Conservation (phyloP, 2,797 vertebrate genomes). For the Otolemur crassicaudatus region DNA sequence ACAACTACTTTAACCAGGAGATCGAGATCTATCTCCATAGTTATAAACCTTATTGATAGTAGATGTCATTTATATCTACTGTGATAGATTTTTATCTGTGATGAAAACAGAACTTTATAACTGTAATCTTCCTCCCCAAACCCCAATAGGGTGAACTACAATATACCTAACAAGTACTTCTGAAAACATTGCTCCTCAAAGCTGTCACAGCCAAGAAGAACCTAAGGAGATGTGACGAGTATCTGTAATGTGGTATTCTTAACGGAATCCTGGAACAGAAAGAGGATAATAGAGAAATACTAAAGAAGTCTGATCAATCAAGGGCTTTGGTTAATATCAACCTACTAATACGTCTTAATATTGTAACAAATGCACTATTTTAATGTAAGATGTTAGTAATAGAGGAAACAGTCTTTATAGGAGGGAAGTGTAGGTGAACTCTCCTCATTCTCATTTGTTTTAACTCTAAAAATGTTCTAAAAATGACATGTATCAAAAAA, state of each 20-base stretch:
- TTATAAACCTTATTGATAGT: background rate
- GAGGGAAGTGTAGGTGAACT: background rate
- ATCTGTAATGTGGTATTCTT: background rate
- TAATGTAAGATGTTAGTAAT: background rate
- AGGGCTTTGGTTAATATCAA: background rate
- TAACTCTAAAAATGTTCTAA: background rate
- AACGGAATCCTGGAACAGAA: background rate
- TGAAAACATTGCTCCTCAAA: background rate
- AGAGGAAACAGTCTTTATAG: background rate
- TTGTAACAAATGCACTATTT: background rate
- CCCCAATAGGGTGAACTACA: background rate
- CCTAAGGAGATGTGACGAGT: background rate
- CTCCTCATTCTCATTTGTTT: background rate
- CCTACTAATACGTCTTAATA: background rate
- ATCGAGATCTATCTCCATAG: background rate
- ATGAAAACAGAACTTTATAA: background rate
- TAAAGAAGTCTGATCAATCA: background rate
- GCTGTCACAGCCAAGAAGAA: background rate
- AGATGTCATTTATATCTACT: background rate
- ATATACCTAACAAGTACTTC: background rate
- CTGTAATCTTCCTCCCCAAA: background rate
- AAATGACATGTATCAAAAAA: background rate
- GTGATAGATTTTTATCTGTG: background rate
- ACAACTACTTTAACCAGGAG: background rate
- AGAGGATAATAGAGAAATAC: background rate